Conservation (phyloP, 2,797 vertebrate genomes). For the Meriones psammophilus region DNA sequence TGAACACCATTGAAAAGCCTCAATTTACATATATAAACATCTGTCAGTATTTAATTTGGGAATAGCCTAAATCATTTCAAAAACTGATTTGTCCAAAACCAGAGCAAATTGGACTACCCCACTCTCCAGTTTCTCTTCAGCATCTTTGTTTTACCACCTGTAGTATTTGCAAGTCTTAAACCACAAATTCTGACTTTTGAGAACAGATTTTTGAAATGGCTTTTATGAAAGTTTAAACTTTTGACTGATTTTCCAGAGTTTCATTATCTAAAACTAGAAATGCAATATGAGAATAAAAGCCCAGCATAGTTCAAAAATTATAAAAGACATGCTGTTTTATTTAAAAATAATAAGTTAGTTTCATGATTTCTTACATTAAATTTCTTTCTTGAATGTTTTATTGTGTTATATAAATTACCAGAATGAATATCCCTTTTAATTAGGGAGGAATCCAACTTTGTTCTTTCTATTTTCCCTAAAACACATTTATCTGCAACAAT, state of each 20-base stretch:
- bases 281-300: background rate
- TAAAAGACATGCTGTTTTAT: background rate
- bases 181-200: conserved; percentile 15
- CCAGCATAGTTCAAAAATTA: conserved; percentile 10
- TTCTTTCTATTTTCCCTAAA: conserved; percentile 40
- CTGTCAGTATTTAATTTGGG: conserved; percentile 65
- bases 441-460: background rate
- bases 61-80: conserved; percentile 26
- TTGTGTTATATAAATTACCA: conserved; percentile 45
- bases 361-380: background rate
- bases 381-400: conserved; percentile 39
- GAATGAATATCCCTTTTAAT: background rate
- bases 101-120: background rate
- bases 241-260: background rate
- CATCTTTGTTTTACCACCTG: background rate
- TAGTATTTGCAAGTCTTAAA: background rate
- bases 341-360: conserved; percentile 45
- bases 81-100: conserved; percentile 25
- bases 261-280: conserved; percentile 36
- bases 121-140: background rate
- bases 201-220: background rate
- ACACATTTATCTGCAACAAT: background rate
- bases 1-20: conserved; percentile 33
- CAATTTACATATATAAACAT: conserved; percentile 59
- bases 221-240: conserved; percentile 33